Evolutionary conservation across 2,888 invertebrate species (phyloP).

Genomic region (Leptura quadrifasciata): DNA sequence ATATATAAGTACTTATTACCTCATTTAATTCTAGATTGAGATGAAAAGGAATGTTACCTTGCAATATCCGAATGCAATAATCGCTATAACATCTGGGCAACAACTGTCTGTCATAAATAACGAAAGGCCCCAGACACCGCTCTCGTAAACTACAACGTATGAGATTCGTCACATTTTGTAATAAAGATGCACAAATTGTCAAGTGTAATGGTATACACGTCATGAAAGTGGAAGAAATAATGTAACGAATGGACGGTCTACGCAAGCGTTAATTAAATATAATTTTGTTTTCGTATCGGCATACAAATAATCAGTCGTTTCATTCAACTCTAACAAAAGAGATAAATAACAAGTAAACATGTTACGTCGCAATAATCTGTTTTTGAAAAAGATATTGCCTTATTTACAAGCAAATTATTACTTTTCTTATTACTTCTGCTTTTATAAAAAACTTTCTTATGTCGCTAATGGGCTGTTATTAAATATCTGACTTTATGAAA

Average conservation of each 20-base stretch:
- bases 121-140: neutral
- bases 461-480: neutral
- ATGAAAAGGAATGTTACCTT: neutral
- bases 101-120: neutral
- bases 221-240: neutral
- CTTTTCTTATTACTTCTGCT: neutral
- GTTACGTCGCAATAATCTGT: constrained; percentile 25
- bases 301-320: constrained; percentile 30
- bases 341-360: constrained; percentile 34
- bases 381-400: constrained; percentile 20
- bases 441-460: constrained; percentile 14
- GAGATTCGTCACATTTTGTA: neutral
- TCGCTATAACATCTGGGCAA: neutral
- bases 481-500: constrained; percentile 3
- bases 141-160: neutral
- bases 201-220: no score
- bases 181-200: neutral
- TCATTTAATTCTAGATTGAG: neutral
- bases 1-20: no score
- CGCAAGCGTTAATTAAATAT: constrained; percentile 10
- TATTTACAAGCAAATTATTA: constrained; percentile 27
- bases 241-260: neutral
- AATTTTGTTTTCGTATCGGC: constrained; percentile 28
- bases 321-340: constrained; percentile 32
- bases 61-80: neutral